A percentile compares a stretch with the other conserved stretches of the same genome.
These are phyloP conservation scores for Callimorpha dominula DNA, from an alignment of 2,888 invertebrate species.

Conservation along the genomic window DNA sequence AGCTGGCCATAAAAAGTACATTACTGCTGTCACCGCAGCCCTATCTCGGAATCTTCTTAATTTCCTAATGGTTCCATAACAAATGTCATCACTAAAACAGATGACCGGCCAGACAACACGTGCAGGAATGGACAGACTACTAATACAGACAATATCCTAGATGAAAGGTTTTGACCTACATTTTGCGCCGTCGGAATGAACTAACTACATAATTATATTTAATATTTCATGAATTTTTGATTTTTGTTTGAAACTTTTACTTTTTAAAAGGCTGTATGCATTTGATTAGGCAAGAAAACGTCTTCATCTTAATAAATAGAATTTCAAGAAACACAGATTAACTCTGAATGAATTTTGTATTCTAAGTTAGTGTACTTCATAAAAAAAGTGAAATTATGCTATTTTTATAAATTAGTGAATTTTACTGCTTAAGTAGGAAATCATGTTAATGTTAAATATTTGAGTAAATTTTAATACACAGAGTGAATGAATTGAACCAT, in stretches of 20 bases:
- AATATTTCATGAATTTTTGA: constrained; percentile 37
- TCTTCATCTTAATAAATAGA: too few species aligned
- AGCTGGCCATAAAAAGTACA: constrained; percentile 68
- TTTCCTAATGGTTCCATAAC: constrained; percentile 68
- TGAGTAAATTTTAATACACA: too few species aligned
- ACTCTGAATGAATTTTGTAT: too few species aligned
- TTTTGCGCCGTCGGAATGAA: constrained; percentile 50
- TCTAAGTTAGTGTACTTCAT: too few species aligned
- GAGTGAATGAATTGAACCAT: too few species aligned
- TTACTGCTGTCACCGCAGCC: constrained; percentile 53
- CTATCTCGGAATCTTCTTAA: constrained; percentile 68
- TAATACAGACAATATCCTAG: constrained; percentile 55
- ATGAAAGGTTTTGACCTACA: constrained; percentile 57
- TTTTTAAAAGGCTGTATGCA: background rate
- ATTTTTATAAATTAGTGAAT: too few species aligned
- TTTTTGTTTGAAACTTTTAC: constrained; percentile 20
- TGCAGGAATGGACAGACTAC: constrained; percentile 56
- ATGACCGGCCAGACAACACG: constrained; percentile 32
- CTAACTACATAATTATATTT: constrained; percentile 44
- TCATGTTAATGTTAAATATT: too few species aligned
- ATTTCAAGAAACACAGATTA: too few species aligned
- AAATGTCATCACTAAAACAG: constrained; percentile 55
- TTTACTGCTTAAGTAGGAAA: too few species aligned
- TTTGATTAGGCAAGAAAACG: too few species aligned
- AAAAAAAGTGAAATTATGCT: too few species aligned